phyloP scores from a whole-genome alignment of 2,113 vertebrate species.

The Turdus rufiventris region DNA sequence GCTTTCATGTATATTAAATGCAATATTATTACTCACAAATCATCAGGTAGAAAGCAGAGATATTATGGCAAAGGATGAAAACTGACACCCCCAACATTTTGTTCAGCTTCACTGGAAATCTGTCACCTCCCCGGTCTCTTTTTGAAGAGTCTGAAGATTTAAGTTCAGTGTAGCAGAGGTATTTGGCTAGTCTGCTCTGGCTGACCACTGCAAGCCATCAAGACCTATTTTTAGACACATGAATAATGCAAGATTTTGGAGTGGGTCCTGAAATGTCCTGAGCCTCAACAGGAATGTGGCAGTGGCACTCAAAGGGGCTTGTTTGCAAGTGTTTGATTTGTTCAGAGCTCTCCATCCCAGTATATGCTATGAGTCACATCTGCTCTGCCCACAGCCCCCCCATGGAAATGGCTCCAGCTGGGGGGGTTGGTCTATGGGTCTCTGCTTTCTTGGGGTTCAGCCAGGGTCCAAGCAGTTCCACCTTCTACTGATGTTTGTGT shows the following conservation, averaged over 20 bases:
- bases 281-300: background rate
- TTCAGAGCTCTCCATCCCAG: background rate
- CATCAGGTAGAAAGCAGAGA: background rate
- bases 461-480: background rate
- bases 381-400: background rate
- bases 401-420: accelerated
- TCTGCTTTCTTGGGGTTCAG: background rate
- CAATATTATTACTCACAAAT: background rate
- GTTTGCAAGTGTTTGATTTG: background rate
- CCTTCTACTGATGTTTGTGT: background rate
- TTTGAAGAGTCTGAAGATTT: background rate
- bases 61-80: background rate
- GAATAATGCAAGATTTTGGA: background rate
- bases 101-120: background rate
- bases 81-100: background rate
- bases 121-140: background rate
- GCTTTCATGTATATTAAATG: background rate
- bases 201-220: background rate
- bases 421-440: background rate
- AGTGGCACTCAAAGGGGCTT: background rate
- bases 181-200: background rate
- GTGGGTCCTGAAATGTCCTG: background rate
- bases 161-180: background rate
- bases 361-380: background rate
- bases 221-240: conserved; percentile 7